These are phyloP conservation scores for Galendromus occidentalis DNA, from an alignment of 1,140 invertebrate species.

Conservation along the genomic window DNA sequence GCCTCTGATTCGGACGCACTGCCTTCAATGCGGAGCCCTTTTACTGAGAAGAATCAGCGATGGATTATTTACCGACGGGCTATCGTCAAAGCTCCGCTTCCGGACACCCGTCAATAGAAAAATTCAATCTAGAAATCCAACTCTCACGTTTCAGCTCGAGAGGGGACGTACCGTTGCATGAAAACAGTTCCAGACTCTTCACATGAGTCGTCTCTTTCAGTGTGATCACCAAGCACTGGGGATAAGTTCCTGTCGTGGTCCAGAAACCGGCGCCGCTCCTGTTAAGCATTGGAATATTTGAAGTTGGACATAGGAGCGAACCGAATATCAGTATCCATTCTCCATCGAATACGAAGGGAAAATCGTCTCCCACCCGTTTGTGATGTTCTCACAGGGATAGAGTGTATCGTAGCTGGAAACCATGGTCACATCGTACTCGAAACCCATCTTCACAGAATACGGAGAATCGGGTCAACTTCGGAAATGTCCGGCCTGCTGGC, in stretches of 20 bases:
- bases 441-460: not conserved
- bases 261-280: not conserved
- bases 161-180: not conserved
- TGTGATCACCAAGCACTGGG: not conserved
- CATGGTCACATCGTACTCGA: not conserved
- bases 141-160: too few relatives aligned
- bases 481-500: not conserved
- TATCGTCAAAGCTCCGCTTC: too few relatives aligned
- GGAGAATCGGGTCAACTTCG: not conserved
- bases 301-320: too few relatives aligned
- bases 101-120: too few relatives aligned
- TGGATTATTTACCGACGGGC: not conserved
- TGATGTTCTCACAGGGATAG: not conserved
- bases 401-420: not conserved
- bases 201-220: not conserved
- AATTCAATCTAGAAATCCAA: too few relatives aligned
- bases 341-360: not conserved
- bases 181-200: not conserved
- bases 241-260: not conserved
- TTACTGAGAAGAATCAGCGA: not conserved
- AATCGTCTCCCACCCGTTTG: not conserved
- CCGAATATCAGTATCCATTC: not conserved
- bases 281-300: too few relatives aligned
- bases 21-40: not conserved
- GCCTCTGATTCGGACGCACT: not conserved